phyloP scores from a whole-genome alignment of 1,140 invertebrate genomes.

The Brachionus angularis region DNA sequence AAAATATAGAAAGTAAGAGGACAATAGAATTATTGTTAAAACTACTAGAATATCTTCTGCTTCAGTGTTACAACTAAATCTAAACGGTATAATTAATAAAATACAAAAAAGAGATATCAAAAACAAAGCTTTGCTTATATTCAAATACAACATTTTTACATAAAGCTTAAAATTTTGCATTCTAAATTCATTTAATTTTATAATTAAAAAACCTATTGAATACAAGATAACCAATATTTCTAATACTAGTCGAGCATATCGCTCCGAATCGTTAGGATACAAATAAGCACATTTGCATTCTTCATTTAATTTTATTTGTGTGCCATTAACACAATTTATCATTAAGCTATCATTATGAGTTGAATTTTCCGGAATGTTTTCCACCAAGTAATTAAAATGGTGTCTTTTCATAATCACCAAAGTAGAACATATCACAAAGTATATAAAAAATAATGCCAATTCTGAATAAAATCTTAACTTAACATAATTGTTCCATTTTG shows the following conservation, averaged over 20 bases:
- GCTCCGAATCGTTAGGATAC: background rate
- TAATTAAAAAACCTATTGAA: slow-evolving; percentile 32
- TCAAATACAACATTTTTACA: slow-evolving; percentile 7
- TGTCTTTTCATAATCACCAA: background rate
- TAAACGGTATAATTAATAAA: slow-evolving; percentile 19
- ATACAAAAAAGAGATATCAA: slow-evolving; percentile 4
- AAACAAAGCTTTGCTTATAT: slow-evolving; percentile 34
- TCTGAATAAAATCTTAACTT: slow-evolving; percentile 37
- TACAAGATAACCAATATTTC: slow-evolving; percentile 20
- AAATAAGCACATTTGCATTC: slow-evolving; percentile 34
- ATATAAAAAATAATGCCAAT: slow-evolving; percentile 6
- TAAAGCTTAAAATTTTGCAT: slow-evolving; percentile 24
- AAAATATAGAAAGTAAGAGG: slow-evolving; percentile 75
- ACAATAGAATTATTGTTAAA: background rate
- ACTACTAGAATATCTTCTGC: slow-evolving; percentile 18
- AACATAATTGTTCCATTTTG: slow-evolving; percentile 77
- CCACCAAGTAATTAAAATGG: slow-evolving; percentile 28
- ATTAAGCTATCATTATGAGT: no score
- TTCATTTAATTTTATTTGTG: background rate
- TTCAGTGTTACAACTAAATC: slow-evolving; percentile 7
- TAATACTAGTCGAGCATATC: background rate
- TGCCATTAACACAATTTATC: background rate
- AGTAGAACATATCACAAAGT: background rate
- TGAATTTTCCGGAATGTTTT: no score
- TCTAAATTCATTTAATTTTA: slow-evolving; percentile 6